Evolutionary conservation across 1,140 invertebrate species (phyloP), one percentile per base, ranked within the genome.

Genomic region (Odontomachus brunneus): DNA sequence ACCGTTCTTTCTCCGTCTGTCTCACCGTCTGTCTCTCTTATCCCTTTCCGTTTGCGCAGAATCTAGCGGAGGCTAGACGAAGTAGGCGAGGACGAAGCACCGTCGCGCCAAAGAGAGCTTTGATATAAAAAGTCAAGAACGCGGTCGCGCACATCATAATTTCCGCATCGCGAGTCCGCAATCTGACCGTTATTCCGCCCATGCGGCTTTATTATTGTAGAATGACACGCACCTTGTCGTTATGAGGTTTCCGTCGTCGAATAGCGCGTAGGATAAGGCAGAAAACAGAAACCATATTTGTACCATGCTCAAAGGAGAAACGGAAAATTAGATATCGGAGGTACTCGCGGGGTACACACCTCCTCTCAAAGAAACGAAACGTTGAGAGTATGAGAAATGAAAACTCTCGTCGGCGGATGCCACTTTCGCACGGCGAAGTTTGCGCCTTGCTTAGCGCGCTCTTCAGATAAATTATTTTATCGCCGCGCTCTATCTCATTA

Each of bases 401-500:
- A 69, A 69, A 80, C 66, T 29, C 33, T 48, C 15, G 44, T 66
- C 48, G 29, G 51, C 29, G 75, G 53, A 66, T 17, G 29, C 63
- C 22, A 38, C 49, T 29, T 22, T 26, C 15, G 51, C 14, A 17
- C 11, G 17, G 26, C 17, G 44, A 57, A 51, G 33, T 80, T 69
- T 29, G 33, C 67, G 63, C 75, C 65, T 78, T 63, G 24, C 51
- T 78, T 57, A 69, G 51, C 51, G 55, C 33, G 49, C 65, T 71
- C n/a, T n/a, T 22, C 22, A 65, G 51, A 71, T 80, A 71, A 80
- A 80, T 71, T 80, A 80, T 67, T 80, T 80, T 80, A 80, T 80
- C 49, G 75, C 22, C n/a, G 22, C 33, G 29, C 38, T 71, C 51
- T 71, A 80, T 80, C 75, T 80, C 38, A 55, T 80, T 80, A 80